Conservation (phyloP, 2,113 vertebrate species). For the Geococcyx californianus region DNA sequence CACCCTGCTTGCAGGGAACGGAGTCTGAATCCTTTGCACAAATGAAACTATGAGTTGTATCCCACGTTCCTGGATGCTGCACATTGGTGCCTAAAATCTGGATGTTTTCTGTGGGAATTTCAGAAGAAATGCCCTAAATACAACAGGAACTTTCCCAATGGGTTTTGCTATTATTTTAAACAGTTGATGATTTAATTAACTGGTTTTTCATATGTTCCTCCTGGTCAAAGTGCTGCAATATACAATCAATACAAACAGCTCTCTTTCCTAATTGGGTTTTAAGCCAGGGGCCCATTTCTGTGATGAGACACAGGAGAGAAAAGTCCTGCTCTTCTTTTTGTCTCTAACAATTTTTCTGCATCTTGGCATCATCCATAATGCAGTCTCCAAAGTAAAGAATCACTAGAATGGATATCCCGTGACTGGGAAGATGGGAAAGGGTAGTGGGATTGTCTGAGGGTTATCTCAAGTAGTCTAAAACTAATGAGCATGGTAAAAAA, state of each 20-base stretch:
- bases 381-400: too few relatives aligned
- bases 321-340: background rate
- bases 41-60: background rate
- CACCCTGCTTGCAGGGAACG: background rate
- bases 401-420: too few relatives aligned
- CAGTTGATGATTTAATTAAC: background rate
- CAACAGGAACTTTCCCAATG: background rate
- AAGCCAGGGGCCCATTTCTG: background rate
- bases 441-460: too few relatives aligned
- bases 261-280: background rate
- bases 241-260: background rate
- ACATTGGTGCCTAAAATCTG: background rate
- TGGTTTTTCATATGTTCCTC: background rate
- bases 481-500: too few relatives aligned
- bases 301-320: background rate
- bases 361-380: background rate
- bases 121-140: background rate
- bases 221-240: background rate
- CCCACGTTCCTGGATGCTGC: background rate
- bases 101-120: background rate
- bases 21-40: background rate
- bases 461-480: too few relatives aligned
- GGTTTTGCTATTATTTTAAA: background rate
- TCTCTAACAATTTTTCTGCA: background rate
- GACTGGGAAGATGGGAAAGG: too few relatives aligned